These are phyloP conservation scores for Heliconius hortense DNA, from an alignment of 2,888 invertebrate species.

Conservation along the genomic window DNA sequence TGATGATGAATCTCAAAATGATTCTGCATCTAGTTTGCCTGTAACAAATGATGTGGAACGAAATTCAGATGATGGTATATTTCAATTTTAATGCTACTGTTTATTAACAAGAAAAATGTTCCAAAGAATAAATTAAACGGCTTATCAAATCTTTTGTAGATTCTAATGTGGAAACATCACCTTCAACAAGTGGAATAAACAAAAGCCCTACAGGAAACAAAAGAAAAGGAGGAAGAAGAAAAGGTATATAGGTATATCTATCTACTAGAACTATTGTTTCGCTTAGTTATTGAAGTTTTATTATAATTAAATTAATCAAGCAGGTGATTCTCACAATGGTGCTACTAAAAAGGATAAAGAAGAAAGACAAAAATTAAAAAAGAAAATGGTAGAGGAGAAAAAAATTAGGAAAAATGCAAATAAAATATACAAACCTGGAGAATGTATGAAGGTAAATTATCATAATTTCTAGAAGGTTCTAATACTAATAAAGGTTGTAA, in stretches of 20 bases:
- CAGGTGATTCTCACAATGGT: conserved; percentile 11
- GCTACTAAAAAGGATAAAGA: conserved; percentile 12
- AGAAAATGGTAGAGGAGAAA: conserved; percentile 50
- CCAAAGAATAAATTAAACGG: neutral
- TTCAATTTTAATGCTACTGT: neutral
- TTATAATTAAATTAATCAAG: neutral
- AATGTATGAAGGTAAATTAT: conserved; percentile 73
- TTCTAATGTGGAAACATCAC: neutral
- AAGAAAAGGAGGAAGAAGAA: conserved; percentile 1
- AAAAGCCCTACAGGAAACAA: neutral
- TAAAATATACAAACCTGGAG: conserved; percentile 69
- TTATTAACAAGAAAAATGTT: neutral
- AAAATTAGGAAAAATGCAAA: conserved; percentile 50
- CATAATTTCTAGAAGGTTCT: neutral
- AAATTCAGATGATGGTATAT: conserved; percentile 1
- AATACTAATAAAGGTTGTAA: too few species aligned
- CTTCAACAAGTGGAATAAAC: neutral
- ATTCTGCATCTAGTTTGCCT: conserved; percentile 16
- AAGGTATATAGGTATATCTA: neutral
- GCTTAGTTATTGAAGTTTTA: neutral
- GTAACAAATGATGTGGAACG: neutral
- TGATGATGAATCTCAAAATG: conserved; percentile 22
- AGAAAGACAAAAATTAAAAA: conserved; percentile 45
- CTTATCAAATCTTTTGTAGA: neutral
- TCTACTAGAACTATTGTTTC: too few species aligned